A percentile compares a stretch with the other conserved stretches of the same genome.
Evolutionary conservation across 2,888 invertebrate genomes (phyloP).

Genomic region (Orchesella flavescens): DNA sequence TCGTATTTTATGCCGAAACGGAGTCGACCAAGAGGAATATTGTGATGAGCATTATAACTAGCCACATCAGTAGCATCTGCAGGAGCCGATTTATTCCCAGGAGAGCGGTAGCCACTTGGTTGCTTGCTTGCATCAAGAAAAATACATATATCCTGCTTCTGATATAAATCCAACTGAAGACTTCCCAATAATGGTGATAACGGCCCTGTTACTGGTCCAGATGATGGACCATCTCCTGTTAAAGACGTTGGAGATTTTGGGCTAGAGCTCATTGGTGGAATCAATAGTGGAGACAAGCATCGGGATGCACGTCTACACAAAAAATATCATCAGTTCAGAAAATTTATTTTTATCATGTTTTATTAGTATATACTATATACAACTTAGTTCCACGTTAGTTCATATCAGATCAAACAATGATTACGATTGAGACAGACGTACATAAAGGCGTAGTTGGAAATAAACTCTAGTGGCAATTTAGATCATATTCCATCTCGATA

Average conservation of each 20-base stretch:
- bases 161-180: constrained; percentile 58
- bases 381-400: too few species aligned
- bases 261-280: constrained; percentile 59
- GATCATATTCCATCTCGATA: too few species aligned
- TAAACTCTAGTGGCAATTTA: too few species aligned
- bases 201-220: constrained; percentile 54
- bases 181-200: constrained; percentile 59
- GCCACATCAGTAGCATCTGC: constrained; percentile 49
- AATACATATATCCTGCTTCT: constrained; percentile 53
- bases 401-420: too few species aligned
- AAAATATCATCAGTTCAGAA: neutral
- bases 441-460: too few species aligned
- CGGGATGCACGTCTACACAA: constrained; percentile 57
- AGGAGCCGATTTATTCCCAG: constrained; percentile 52
- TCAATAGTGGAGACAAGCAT: constrained; percentile 65
- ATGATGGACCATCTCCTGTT: constrained; percentile 42
- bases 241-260: constrained; percentile 62
- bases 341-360: too few species aligned
- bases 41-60: constrained; percentile 55
- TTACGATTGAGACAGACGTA: too few species aligned
- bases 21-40: constrained; percentile 80
- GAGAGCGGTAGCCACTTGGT: constrained; percentile 55
- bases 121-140: constrained; percentile 52
- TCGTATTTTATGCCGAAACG: constrained; percentile 90
- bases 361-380: too few species aligned